Conservation (phyloP, 2,888 invertebrate species). For the Callosobruchus maculatus region DNA sequence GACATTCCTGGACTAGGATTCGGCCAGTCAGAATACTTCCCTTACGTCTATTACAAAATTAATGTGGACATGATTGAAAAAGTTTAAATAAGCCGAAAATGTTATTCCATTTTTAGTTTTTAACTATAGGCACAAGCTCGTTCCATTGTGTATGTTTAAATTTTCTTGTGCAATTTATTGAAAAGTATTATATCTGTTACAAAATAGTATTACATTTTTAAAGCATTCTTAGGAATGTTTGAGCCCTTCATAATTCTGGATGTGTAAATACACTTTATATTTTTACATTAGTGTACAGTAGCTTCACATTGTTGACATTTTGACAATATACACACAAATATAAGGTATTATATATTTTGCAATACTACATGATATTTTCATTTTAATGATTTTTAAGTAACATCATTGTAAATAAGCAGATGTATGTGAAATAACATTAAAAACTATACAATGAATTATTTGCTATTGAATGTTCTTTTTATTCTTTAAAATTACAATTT, state of each 20-base stretch:
- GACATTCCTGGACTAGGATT: slow-evolving; percentile 96
- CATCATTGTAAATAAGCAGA: not conserved
- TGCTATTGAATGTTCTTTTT: not conserved
- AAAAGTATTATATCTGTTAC: not conserved
- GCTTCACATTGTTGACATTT: not conserved
- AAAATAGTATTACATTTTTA: not conserved
- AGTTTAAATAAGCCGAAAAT: slow-evolving; percentile 31
- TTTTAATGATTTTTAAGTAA: not conserved
- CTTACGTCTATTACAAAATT: slow-evolving; percentile 98
- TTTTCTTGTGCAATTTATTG: not conserved
- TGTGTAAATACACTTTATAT: not conserved
- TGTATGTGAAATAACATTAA: not conserved
- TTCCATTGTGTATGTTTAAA: not conserved
- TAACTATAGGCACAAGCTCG: not conserved
- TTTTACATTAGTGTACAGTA: not conserved
- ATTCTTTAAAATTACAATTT: not conserved
- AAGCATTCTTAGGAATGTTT: not conserved
- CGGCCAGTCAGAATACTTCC: slow-evolving; percentile 92
- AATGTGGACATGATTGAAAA: slow-evolving; percentile 90
- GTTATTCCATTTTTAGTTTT: not conserved
- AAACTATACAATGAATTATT: not conserved
- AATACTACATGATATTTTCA: not conserved
- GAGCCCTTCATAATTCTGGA: not conserved
- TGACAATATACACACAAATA: not conserved
- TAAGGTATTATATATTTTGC: not conserved